phyloP scores from a whole-genome alignment of 1,140 invertebrate genomes.

The Lordiphosa collinella region DNA sequence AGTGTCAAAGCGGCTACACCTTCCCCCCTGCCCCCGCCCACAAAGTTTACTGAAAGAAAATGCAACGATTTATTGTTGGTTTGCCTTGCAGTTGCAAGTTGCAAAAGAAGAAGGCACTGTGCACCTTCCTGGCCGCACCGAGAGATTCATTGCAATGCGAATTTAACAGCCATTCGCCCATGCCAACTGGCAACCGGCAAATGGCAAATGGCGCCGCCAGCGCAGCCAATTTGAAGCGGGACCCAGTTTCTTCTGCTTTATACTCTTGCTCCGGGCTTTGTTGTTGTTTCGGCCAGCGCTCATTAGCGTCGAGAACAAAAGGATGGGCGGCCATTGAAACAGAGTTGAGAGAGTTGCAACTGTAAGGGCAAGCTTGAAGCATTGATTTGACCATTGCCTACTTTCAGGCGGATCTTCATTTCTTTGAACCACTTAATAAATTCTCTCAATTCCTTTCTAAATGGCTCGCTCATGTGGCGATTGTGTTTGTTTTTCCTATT shows the following conservation, averaged over 20 bases:
- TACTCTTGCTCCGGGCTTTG: background rate
- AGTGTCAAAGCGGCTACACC: slow-evolving; percentile 27
- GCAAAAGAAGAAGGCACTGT: too few relatives aligned
- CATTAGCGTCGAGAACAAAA: background rate
- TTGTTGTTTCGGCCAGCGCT: background rate
- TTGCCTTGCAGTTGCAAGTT: slow-evolving; percentile 13
- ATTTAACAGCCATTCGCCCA: slow-evolving; percentile 39
- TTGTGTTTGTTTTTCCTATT: too few relatives aligned
- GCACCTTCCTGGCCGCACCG: background rate
- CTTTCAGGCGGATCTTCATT: too few relatives aligned
- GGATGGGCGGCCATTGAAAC: background rate
- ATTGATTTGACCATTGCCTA: too few relatives aligned
- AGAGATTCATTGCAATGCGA: slow-evolving; percentile 45
- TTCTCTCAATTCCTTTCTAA: too few relatives aligned
- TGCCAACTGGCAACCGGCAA: slow-evolving; percentile 30
- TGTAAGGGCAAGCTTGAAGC: too few relatives aligned
- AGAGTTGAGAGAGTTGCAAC: too few relatives aligned
- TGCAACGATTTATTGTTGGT: slow-evolving; percentile 50
- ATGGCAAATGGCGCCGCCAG: background rate
- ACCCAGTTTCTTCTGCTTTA: background rate
- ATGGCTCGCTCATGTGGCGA: too few relatives aligned
- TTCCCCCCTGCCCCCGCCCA: background rate
- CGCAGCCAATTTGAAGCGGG: slow-evolving; percentile 11
- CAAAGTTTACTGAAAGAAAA: slow-evolving; percentile 36
- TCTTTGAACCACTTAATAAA: too few relatives aligned